Evolutionary conservation across 2,113 vertebrate species (phyloP).

Genomic region (Porphyrio hochstetteri): DNA sequence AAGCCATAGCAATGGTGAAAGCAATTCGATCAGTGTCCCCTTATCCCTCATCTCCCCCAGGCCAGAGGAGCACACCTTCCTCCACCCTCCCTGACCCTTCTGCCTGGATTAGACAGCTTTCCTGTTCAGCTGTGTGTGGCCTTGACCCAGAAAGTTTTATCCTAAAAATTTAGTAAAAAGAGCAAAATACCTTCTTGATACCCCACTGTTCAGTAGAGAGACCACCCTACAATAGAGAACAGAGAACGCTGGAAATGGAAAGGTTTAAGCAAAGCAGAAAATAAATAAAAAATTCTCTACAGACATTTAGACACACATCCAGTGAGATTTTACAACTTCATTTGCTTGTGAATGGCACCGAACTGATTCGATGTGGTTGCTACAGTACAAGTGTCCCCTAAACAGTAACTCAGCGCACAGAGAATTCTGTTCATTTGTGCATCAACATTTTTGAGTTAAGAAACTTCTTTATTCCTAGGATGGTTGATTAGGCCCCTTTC

Average conservation of each 20-base stretch:
- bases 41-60: background rate
- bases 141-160: background rate
- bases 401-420: conserved; percentile 33
- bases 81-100: background rate
- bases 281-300: conserved; percentile 19
- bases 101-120: background rate
- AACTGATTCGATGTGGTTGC: conserved; percentile 34
- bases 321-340: conserved; percentile 24
- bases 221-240: background rate
- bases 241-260: background rate
- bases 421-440: conserved; percentile 21
- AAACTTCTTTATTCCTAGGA: conserved; percentile 44
- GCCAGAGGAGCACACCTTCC: background rate
- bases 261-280: background rate
- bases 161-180: background rate
- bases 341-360: conserved; percentile 38
- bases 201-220: background rate
- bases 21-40: background rate
- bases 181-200: background rate
- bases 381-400: conserved; percentile 34
- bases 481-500: conserved; percentile 64
- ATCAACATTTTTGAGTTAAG: conserved; percentile 52
- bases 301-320: conserved; percentile 6
- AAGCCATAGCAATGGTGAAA: fast-evolving
- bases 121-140: background rate